Evolutionary conservation across 2,888 invertebrate genomes (phyloP).

Genomic region (Mythimna loreyi): DNA sequence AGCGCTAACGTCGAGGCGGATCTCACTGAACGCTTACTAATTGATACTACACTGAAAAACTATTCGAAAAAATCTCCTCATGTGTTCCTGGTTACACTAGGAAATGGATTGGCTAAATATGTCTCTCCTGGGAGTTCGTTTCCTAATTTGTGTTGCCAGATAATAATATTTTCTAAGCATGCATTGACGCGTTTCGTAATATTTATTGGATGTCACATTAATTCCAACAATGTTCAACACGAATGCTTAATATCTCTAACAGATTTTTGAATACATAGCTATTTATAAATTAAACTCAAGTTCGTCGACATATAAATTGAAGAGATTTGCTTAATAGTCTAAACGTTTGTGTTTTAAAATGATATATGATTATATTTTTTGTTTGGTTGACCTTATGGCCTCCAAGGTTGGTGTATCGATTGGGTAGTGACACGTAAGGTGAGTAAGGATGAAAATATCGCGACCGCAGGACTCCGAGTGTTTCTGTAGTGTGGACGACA

Average conservation of each 20-base stretch:
- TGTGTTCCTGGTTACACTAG: constrained; percentile 82
- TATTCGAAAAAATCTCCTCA: constrained; percentile 68
- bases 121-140: constrained; percentile 67
- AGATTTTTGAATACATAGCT: constrained; percentile 34
- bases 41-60: constrained; percentile 73
- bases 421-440: constrained; percentile 54
- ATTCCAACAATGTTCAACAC: constrained; percentile 55
- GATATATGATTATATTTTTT: constrained; percentile 39
- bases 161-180: constrained; percentile 42
- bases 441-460: constrained; percentile 59
- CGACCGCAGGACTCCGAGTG: constrained; percentile 60
- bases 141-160: constrained; percentile 59
- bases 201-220: constrained; percentile 51
- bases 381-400: constrained; percentile 59
- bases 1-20: constrained; percentile 78
- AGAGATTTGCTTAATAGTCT: constrained; percentile 33
- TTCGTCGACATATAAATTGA: constrained; percentile 40
- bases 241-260: constrained; percentile 46
- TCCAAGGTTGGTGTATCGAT: constrained; percentile 66
- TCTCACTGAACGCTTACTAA: constrained; percentile 74
- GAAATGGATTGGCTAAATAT: constrained; percentile 66
- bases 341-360: constrained; percentile 19
- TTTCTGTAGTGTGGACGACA: constrained; percentile 43
- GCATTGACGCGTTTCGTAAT: constrained; percentile 17
- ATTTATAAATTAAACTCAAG: constrained; percentile 32